Evolutionary conservation across 2,888 invertebrate species (phyloP).

Genomic region (Auanema freiburgensis): DNA sequence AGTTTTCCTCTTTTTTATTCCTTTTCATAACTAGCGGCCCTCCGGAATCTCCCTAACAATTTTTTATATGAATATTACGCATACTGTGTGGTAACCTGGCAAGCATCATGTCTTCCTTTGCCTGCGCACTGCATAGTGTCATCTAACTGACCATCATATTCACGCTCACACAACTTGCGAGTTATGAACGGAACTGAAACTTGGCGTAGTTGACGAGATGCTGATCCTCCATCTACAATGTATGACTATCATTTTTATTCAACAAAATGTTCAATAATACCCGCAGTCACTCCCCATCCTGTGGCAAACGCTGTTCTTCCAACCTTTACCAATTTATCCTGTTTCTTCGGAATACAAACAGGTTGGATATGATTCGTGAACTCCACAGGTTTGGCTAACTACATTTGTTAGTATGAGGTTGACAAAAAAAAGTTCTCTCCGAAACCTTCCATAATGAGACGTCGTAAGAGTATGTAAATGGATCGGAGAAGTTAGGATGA

Average conservation of each 20-base stretch:
- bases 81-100: neutral
- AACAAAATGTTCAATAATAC: neutral
- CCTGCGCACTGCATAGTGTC: slow-evolving; percentile 1
- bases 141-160: neutral
- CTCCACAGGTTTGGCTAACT: neutral
- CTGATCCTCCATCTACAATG: too few species aligned
- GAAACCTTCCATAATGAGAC: neutral
- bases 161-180: neutral
- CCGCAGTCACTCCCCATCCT: neutral
- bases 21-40: slow-evolving; percentile 1
- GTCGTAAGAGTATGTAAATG: slow-evolving; percentile 2
- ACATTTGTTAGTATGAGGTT: neutral
- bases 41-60: slow-evolving; percentile 5
- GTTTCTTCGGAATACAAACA: slow-evolving; percentile 3
- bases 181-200: neutral
- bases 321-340: neutral
- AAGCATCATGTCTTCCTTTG: slow-evolving; percentile 3
- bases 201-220: neutral
- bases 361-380: slow-evolving; percentile 3
- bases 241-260: too few species aligned
- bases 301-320: slow-evolving; percentile 3
- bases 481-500: neutral
- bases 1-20: neutral
- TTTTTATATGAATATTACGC: neutral
- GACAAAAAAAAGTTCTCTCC: neutral